Conservation (phyloP, 2,888 invertebrate genomes). For the Parnassius glacialis region DNA sequence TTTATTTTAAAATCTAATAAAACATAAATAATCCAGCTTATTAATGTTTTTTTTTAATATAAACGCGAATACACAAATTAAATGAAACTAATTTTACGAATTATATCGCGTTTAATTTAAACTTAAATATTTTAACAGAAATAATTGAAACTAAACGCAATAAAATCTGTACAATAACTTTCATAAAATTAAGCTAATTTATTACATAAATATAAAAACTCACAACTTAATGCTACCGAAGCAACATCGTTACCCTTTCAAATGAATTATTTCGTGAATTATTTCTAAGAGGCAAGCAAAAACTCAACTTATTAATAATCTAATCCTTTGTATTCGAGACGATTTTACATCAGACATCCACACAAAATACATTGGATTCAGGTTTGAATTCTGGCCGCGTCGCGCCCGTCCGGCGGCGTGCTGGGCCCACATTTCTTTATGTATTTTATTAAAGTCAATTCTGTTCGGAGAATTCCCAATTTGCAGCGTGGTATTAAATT, state of each 20-base stretch:
- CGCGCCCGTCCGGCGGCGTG: constrained; percentile 30
- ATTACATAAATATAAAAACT: too few relatives aligned
- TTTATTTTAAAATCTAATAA: too few relatives aligned
- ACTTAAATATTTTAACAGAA: too few relatives aligned
- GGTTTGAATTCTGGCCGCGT: constrained; percentile 9
- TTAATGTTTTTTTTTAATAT: too few relatives aligned
- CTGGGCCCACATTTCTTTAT: constrained; percentile 27
- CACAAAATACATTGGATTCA: background rate
- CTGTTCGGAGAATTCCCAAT: constrained; percentile 32
- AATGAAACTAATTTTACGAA: too few relatives aligned
- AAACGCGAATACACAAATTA: too few relatives aligned
- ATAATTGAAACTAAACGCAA: too few relatives aligned
- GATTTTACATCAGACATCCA: constrained; percentile 9
- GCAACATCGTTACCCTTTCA: background rate
- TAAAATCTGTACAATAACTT: too few relatives aligned
- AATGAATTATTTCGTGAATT: constrained; percentile 7
- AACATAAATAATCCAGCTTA: too few relatives aligned
- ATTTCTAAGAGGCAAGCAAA: background rate
- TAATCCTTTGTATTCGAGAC: constrained; percentile 13
- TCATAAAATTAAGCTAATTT: too few relatives aligned
- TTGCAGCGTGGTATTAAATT: constrained; percentile 21
- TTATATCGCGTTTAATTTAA: too few relatives aligned
- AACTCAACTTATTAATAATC: constrained; percentile 7
- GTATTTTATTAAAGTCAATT: constrained; percentile 31
- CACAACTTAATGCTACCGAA: background rate